Evolutionary conservation across 2,888 invertebrate genomes (phyloP), one percentile per base, ranked within the genome.

Genomic region (Masnerella sp.): DNA sequence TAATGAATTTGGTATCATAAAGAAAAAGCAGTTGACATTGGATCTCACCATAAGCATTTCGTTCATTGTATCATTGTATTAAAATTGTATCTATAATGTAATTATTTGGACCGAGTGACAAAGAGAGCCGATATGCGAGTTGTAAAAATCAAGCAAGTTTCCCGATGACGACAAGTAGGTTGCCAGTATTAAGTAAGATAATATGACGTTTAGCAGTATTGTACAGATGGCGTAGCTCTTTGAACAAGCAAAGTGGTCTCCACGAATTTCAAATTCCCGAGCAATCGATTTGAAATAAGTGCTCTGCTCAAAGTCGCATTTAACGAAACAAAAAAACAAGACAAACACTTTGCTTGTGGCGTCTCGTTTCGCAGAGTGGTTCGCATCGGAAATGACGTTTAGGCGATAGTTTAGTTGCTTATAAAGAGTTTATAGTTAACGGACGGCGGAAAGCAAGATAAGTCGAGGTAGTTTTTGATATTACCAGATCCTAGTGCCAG

Each of bases 401-500:
- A 64, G 64, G 30, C 58, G 36, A 51, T 62, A 56, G 56, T 64
- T 64, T 77, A 65, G 65, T 73, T 64, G 67, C 75, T 62, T 75
- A 58, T 58, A 40, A 74, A 49, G 65, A 62, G 52, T 77, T 72
- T 61, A 40, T 75, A 77, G 49, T 56, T 8, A 17, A 54, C 32
- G 4, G 17, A 34, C 40, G 18, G 20, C 20, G 12, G 4, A 28
- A 49, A n/a, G 38, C 42, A 8, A 34, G 38, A 42, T 11, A 62
- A 65, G 34, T 51, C 70, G 77, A 69, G 59, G 69, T 67, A 70
- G 51, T 68, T 74, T 78, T 77, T 77, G 70, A 59, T 76, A 78
- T 64, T 62, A 74, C 69, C 56, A 64, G 54, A 70, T 70, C 54
- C 61, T 75, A 75, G 51, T 68, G 74, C 76, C 62, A 62, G 51